Base-by-base conservation (phyloP, 2,113 vertebrate species). In the Aix galericulata region DNA sequence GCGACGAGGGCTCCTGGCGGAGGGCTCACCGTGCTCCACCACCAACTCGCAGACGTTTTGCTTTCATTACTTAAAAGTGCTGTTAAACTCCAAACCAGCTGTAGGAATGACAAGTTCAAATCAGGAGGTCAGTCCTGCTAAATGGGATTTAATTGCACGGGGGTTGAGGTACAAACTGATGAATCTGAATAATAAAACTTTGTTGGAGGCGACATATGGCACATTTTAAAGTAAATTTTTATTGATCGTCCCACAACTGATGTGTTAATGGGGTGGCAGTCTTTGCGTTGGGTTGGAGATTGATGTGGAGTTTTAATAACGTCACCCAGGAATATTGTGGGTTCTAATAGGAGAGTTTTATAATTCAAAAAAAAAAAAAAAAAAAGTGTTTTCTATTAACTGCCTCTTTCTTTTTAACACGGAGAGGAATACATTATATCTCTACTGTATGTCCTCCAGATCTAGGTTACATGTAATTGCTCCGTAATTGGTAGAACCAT, bases 401-500 rank as follows among this genome's bases (percentile, higher is more conserved):
- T 86, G 76, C 81, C 14, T 36, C 26, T 66, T 82, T 83, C 85
- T 94, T 90, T 83, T 78, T 14, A 66, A 73, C 8, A 7, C 36
- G 26, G 84, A 52, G 73, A 73, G 77, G 93, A 92, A 90, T 88
- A 10, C 56, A 55, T 94, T 82, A 40, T 11, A 11, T n/a, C 38
- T 11, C 88, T 77, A 27, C 82, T 2, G 9, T n/a, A 48, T 93
- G 95, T 97, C 94, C 93, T 96, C 80, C 93, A 90, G 86, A 96
- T 93, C 69, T 89, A 69, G 94, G 94, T 95, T 56, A 96, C 64
- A 1, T 97, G 95, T 97, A 96, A 96, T 96, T 96, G 94, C 95
- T 86, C 3, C 6, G 88, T 96, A 96, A 97, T 97, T 97, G 96
- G 94, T 68, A 93, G 94, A 96, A 96, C 88, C 94, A 96, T 96